Evolutionary conservation across 1,140 invertebrate genomes (phyloP).

Genomic region (Anastatus disparis): DNA sequence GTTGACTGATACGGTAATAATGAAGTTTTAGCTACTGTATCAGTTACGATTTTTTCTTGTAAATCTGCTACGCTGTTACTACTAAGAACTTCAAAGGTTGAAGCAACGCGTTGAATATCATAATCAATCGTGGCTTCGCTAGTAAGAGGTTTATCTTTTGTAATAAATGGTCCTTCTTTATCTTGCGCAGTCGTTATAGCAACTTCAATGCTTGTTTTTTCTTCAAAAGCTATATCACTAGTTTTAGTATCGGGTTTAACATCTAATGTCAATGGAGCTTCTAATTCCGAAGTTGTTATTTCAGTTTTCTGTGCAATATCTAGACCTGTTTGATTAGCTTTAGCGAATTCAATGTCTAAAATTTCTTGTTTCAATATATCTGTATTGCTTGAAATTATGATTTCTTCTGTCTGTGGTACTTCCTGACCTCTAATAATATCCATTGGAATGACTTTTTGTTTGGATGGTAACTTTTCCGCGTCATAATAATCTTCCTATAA

Average conservation of each 20-base stretch:
- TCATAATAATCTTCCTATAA: slow-evolving; percentile 52
- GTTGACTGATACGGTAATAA: slow-evolving; percentile 64
- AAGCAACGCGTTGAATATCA: slow-evolving; percentile 66
- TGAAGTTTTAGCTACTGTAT: slow-evolving; percentile 60
- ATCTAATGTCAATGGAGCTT: slow-evolving; percentile 60
- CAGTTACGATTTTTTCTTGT: slow-evolving; percentile 49
- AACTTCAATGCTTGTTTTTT: slow-evolving; percentile 65
- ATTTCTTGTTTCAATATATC: slow-evolving; percentile 51
- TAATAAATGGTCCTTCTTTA: slow-evolving; percentile 65
- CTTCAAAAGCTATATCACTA: slow-evolving; percentile 62
- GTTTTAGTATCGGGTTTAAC: slow-evolving; percentile 66
- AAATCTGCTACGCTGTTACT: slow-evolving; percentile 59
- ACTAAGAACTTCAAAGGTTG: slow-evolving; percentile 65
- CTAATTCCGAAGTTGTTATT: slow-evolving; percentile 67
- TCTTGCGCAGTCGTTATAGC: slow-evolving; percentile 65
- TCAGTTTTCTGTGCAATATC: slow-evolving; percentile 63
- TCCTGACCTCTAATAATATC: slow-evolving; percentile 63
- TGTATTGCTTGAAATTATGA: slow-evolving; percentile 51
- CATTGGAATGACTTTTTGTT: slow-evolving; percentile 57
- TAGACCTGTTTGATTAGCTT: slow-evolving; percentile 58
- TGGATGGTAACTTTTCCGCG: slow-evolving; percentile 52
- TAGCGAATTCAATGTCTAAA: slow-evolving; percentile 55
- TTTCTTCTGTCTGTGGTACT: slow-evolving; percentile 65
- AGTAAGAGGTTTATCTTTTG: slow-evolving; percentile 56
- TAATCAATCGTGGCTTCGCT: slow-evolving; percentile 66